Percentiles rank a stretch among this genome's conserved stretches.
Evolutionary conservation across 2,113 vertebrate species (phyloP).

Genomic region (Heterochromis multidens): DNA sequence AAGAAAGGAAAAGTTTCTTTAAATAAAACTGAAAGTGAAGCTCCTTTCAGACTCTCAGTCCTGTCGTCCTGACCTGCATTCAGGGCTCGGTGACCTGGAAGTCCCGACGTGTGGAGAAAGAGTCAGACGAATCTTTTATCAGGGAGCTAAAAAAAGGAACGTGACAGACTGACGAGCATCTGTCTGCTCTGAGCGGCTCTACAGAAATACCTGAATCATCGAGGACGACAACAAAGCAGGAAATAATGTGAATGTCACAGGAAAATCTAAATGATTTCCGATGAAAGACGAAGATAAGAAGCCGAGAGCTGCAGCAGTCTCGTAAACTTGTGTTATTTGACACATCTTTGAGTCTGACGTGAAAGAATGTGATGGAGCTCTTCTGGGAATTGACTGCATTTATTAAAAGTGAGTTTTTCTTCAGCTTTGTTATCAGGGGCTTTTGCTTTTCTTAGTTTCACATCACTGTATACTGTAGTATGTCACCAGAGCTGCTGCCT

Average conservation of each 20-base stretch:
- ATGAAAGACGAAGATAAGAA: not conserved
- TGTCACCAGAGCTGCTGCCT: too few relatives aligned
- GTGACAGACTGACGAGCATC: not conserved
- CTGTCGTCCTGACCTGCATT: not conserved
- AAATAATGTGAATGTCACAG: not conserved
- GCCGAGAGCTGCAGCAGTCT: not conserved
- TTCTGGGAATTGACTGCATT: too few relatives aligned
- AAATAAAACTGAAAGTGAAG: not conserved
- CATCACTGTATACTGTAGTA: too few relatives aligned
- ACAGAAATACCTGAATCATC: not conserved
- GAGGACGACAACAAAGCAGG: not conserved
- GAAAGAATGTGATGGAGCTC: too few relatives aligned
- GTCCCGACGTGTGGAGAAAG: not conserved
- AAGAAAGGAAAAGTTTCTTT: not conserved
- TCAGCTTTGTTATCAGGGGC: too few relatives aligned
- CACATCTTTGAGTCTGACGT: too few relatives aligned
- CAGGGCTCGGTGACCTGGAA: slow-evolving; percentile 3
- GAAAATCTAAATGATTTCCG: not conserved
- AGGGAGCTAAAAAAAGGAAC: not conserved
- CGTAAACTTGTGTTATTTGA: too few relatives aligned
- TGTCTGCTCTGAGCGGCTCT: not conserved
- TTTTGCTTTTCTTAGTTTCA: too few relatives aligned
- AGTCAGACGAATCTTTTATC: not conserved
- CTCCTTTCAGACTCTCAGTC: not conserved
- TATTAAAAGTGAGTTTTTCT: too few relatives aligned